Evolutionary conservation across 2,888 invertebrate genomes (phyloP).

Genomic region (Lymantria monacha): DNA sequence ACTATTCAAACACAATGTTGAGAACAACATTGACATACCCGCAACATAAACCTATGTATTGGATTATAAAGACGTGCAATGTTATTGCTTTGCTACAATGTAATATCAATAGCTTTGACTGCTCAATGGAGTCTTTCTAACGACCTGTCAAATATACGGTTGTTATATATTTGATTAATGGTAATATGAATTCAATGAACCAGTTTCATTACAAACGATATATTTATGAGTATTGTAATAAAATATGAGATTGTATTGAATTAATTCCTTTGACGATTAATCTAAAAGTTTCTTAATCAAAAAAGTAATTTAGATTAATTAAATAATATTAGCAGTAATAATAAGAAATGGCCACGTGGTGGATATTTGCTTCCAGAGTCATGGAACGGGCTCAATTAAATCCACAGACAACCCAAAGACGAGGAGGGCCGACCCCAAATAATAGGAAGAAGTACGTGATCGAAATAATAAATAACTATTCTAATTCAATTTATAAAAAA

Average conservation of each 20-base stretch:
- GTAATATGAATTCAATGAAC: slow-evolving; percentile 8
- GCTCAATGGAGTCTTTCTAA: slow-evolving; percentile 21
- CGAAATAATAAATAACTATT: too few species aligned
- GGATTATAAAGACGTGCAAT: slow-evolving; percentile 36
- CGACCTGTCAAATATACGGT: slow-evolving; percentile 29
- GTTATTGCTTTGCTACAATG: slow-evolving; percentile 32
- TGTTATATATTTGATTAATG: slow-evolving; percentile 21
- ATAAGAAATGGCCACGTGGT: too few species aligned
- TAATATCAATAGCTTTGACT: slow-evolving; percentile 23
- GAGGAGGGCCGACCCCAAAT: too few species aligned
- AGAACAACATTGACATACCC: slow-evolving; percentile 17
- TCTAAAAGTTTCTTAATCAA: too few species aligned
- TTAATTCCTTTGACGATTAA: too few species aligned
- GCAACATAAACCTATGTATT: slow-evolving; percentile 28
- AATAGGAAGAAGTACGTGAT: too few species aligned
- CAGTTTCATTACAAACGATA: slow-evolving; percentile 4
- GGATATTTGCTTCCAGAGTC: too few species aligned
- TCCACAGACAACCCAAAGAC: too few species aligned
- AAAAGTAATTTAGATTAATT: too few species aligned
- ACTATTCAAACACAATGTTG: slow-evolving; percentile 29
- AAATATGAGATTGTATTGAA: not conserved
- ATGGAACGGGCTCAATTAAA: too few species aligned
- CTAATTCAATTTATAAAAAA: too few species aligned
- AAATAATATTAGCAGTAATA: too few species aligned
- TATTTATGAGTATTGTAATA: slow-evolving; percentile 3